Conservation (phyloP, 2,888 invertebrate genomes). For the Nephrotoma guestfalica region DNA sequence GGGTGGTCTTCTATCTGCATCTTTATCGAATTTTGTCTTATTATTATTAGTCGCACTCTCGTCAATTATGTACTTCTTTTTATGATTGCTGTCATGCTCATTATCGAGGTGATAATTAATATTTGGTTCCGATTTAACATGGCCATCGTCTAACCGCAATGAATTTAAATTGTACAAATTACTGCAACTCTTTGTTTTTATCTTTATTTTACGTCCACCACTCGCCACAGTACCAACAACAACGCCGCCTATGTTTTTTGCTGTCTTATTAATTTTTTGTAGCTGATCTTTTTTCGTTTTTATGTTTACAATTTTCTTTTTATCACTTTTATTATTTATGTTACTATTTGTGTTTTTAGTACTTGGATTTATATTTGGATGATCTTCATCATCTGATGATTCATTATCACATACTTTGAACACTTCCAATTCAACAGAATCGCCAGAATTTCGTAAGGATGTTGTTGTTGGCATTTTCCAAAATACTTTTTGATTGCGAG, state of each 20-base stretch:
- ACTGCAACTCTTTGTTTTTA: slow-evolving; percentile 11
- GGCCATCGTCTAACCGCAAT: slow-evolving; percentile 14
- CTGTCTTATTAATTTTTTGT: not conserved
- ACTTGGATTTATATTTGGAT: not conserved
- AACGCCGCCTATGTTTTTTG: not conserved
- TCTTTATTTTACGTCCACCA: slow-evolving; percentile 5
- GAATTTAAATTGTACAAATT: slow-evolving; percentile 12
- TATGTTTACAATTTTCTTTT: slow-evolving; percentile 10
- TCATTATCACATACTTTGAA: slow-evolving; percentile 33
- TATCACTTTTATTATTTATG: not conserved
- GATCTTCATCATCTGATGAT: slow-evolving; percentile 12
- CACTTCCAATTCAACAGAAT: slow-evolving; percentile 36
- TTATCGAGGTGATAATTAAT: slow-evolving; percentile 13
- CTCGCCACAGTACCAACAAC: not conserved
- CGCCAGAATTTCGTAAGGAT: slow-evolving; percentile 9
- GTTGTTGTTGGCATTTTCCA: slow-evolving; percentile 2
- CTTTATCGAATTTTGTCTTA: not conserved
- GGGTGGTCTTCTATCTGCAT: not conserved
- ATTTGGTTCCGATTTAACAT: slow-evolving; percentile 17
- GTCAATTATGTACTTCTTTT: not conserved
- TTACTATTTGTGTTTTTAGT: not conserved
- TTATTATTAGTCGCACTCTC: not conserved
- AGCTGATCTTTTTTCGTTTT: slow-evolving; percentile 6
- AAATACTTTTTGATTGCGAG: not conserved
- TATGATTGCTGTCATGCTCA: slow-evolving; percentile 1